phyloP scores from a whole-genome alignment of 2,888 invertebrate species.

The Gari tellinella region DNA sequence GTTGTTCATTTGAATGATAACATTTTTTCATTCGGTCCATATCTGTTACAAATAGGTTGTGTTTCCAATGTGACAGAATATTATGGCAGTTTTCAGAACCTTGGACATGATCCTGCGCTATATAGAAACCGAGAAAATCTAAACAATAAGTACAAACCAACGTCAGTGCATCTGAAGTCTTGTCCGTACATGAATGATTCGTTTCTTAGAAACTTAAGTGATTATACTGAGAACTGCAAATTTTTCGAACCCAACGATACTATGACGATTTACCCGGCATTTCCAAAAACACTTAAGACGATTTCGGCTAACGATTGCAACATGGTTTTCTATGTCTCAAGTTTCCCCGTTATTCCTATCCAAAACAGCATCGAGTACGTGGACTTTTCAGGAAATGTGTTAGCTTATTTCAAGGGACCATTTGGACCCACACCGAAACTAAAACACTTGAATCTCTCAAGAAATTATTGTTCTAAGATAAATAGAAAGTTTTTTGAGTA shows the following conservation, averaged over 20 bases:
- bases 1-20: slow-evolving; percentile 24
- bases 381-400: slow-evolving; percentile 32
- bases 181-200: not conserved
- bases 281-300: slow-evolving; percentile 3
- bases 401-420: slow-evolving; percentile 12
- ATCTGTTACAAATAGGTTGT: slow-evolving; percentile 29
- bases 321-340: slow-evolving; percentile 8
- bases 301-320: slow-evolving; percentile 5
- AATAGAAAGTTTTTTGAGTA: slow-evolving; percentile 1
- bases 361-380: slow-evolving; percentile 13
- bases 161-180: not conserved
- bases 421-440: slow-evolving; percentile 16
- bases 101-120: not conserved
- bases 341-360: not conserved
- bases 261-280: not conserved
- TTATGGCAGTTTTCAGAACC: slow-evolving; percentile 10
- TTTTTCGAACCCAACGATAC: slow-evolving; percentile 1
- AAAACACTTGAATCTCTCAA: slow-evolving; percentile 27
- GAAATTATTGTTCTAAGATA: slow-evolving; percentile 21
- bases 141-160: not conserved
- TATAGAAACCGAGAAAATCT: not conserved
- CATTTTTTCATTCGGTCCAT: slow-evolving; percentile 32
- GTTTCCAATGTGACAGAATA: not conserved
- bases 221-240: not conserved
- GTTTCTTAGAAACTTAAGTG: slow-evolving; percentile 1